Evolutionary conservation across 1,140 invertebrate genomes (phyloP).

Genomic region (Goniozus legneri): DNA sequence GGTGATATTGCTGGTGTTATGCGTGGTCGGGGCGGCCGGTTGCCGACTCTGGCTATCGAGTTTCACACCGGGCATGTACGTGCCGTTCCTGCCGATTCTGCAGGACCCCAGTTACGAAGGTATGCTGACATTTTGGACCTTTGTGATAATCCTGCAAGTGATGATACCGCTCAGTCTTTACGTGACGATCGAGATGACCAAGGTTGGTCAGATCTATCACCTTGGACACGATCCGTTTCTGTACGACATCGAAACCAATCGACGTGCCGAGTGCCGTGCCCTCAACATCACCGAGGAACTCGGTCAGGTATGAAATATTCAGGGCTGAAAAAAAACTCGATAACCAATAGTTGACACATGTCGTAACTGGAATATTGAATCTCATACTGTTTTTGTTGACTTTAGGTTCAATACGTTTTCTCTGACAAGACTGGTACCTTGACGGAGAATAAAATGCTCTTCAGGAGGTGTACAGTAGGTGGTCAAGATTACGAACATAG

Average conservation of each 20-base stretch:
- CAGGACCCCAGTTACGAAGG: slow-evolving; percentile 71
- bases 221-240: slow-evolving; percentile 88
- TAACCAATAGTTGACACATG: too few relatives aligned
- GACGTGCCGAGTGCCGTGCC: slow-evolving; percentile 88
- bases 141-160: slow-evolving; percentile 92
- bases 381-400: slow-evolving; percentile 10
- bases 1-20: slow-evolving; percentile 85
- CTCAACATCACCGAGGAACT: slow-evolving; percentile 97
- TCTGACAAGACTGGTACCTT: slow-evolving; percentile 97
- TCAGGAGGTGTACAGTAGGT: slow-evolving; percentile 82
- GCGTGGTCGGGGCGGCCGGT: slow-evolving; percentile 85
- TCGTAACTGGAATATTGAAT: slow-evolving; percentile 8
- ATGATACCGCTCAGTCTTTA: slow-evolving; percentile 97
- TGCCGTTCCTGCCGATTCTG: slow-evolving; percentile 63
- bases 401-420: slow-evolving; percentile 88
- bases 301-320: slow-evolving; percentile 67
- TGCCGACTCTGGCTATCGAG: slow-evolving; percentile 79
- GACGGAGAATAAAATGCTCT: slow-evolving; percentile 97
- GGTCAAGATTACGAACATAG: slow-evolving; percentile 86
- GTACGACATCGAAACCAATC: slow-evolving; percentile 79
- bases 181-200: slow-evolving; percentile 95
- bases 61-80: slow-evolving; percentile 48
- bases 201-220: slow-evolving; percentile 93
- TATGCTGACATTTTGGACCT: slow-evolving; percentile 90
- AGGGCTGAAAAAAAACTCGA: too few relatives aligned